A percentile compares a stretch with the other conserved stretches of the same genome.
These are phyloP conservation scores for Nicator chloris DNA, from an alignment of 2,113 vertebrate species.

Conservation along the genomic window DNA sequence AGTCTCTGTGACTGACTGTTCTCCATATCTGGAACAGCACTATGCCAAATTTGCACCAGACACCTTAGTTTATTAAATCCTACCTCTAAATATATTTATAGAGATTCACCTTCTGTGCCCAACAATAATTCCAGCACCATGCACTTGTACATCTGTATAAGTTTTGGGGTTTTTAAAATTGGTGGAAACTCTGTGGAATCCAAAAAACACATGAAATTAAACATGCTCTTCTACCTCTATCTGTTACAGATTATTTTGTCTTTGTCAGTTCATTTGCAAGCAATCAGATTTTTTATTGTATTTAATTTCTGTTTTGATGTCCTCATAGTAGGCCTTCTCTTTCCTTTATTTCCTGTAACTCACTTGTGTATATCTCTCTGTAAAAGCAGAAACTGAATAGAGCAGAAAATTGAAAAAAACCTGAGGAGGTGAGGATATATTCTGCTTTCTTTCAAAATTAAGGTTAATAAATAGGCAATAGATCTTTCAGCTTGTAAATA, in stretches of 20 bases:
- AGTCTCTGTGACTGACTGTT: neutral
- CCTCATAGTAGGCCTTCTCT: neutral
- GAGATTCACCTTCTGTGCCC: neutral
- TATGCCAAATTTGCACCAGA: neutral
- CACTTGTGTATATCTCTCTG: neutral
- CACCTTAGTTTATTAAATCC: neutral
- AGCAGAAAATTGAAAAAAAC: neutral
- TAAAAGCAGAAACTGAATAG: neutral
- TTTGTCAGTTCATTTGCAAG: neutral
- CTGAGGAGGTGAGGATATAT: neutral
- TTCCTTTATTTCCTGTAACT: neutral
- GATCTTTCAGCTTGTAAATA: slow-evolving; percentile 5
- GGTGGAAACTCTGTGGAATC: neutral
- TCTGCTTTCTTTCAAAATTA: neutral
- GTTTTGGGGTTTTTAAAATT: neutral
- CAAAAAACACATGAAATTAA: neutral
- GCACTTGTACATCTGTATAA: neutral
- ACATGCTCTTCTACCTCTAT: neutral
- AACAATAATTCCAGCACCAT: neutral
- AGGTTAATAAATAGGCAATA: neutral
- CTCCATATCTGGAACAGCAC: neutral
- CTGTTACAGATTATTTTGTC: neutral
- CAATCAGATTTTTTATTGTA: neutral
- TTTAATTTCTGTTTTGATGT: neutral
- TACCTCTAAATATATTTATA: neutral